phyloP scores from a whole-genome alignment of 92 coral and sea anemone species.

The Epizoanthus rinbou region DNA sequence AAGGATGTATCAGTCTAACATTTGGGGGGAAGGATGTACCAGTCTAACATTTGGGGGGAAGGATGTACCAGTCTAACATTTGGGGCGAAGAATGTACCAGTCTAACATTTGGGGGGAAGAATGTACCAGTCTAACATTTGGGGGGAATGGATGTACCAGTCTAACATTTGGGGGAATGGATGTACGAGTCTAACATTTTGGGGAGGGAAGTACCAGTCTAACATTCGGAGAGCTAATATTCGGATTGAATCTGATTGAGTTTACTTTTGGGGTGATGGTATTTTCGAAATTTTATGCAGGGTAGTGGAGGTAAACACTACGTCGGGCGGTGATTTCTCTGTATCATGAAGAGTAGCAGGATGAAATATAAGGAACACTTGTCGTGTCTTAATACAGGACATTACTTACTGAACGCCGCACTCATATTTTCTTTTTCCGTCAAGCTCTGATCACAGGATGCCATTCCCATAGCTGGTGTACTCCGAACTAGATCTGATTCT shows the following conservation, averaged over 20 bases:
- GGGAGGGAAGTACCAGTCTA: background rate
- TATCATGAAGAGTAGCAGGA: no score
- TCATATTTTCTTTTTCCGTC: constrained; percentile 13
- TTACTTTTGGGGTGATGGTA: background rate
- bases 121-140: background rate
- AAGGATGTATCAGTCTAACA: background rate
- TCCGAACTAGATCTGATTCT: constrained; percentile 8
- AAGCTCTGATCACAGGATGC: background rate
- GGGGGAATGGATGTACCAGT: background rate
- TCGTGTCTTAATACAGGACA: background rate
- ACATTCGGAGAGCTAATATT: no score
- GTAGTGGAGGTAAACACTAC: no score
- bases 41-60: background rate
- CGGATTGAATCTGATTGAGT: background rate
- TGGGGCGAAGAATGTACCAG: background rate
- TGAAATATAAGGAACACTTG: background rate
- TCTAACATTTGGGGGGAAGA: background rate
- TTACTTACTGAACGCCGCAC: constrained; percentile 32
- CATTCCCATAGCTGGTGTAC: constrained; percentile 30
- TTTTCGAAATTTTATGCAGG: no score
- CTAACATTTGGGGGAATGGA: background rate
- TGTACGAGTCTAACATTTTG: background rate
- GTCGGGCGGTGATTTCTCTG: no score
- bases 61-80: background rate
- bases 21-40: background rate